A percentile compares a stretch with the other conserved stretches of the same genome.
phyloP scores from a whole-genome alignment of 2,888 invertebrate species.

The Nomada ferruginata region DNA sequence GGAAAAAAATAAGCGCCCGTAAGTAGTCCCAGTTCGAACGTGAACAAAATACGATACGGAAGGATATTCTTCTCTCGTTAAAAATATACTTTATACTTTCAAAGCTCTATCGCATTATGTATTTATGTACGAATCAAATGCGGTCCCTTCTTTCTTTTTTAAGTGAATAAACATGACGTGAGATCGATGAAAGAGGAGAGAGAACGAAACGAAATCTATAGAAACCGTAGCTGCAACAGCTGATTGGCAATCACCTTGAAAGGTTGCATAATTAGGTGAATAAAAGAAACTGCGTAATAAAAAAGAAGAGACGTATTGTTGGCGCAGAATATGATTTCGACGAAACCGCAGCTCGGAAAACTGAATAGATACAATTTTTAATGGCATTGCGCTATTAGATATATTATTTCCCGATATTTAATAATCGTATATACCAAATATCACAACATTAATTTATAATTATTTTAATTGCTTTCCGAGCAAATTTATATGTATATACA shows the following conservation, averaged over 20 bases:
- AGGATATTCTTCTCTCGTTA: not conserved
- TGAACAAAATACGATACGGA: not conserved
- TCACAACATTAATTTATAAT: no score
- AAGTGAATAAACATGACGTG: not conserved
- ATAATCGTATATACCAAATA: no score
- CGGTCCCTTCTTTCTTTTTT: not conserved
- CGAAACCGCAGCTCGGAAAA: not conserved
- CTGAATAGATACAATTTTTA: not conserved
- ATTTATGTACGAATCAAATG: not conserved
- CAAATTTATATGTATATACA: no score
- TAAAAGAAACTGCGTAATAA: conserved; percentile 12
- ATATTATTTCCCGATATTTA: no score
- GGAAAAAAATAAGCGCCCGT: not conserved
- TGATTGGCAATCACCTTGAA: conserved; percentile 22
- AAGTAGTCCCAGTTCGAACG: not conserved
- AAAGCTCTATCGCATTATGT: no score
- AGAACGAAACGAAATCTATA: not conserved
- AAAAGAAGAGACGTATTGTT: not conserved
- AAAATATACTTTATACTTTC: not conserved
- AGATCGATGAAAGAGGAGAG: not conserved
- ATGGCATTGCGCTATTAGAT: not conserved
- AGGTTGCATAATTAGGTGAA: conserved; percentile 30
- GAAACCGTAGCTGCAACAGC: not conserved
- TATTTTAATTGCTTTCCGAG: no score
- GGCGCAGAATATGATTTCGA: not conserved